Evolutionary conservation across 2,113 vertebrate species (phyloP).

Genomic region (Pitta sordida): DNA sequence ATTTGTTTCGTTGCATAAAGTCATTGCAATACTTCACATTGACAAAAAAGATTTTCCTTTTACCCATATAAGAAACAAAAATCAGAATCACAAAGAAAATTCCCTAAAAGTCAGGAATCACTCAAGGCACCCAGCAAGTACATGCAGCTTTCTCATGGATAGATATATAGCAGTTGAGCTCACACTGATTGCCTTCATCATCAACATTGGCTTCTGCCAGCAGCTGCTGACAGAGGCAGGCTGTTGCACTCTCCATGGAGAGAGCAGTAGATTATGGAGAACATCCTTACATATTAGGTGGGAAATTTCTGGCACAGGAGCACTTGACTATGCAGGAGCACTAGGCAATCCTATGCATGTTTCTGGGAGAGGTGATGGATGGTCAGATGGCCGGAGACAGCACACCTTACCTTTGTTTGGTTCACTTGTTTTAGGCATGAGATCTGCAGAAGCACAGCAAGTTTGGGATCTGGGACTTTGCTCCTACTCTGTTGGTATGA

Average conservation of each 20-base stretch:
- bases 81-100: neutral
- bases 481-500: neutral
- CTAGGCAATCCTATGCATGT: accelerated
- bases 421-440: neutral
- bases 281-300: neutral
- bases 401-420: accelerated
- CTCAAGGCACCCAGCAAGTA: neutral
- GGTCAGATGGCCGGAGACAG: neutral
- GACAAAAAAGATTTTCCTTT: neutral
- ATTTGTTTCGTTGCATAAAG: neutral
- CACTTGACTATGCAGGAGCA: no score
- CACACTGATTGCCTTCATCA: neutral
- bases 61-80: neutral
- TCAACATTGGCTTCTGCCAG: neutral
- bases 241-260: accelerated
- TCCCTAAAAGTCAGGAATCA: neutral
- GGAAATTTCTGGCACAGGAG: neutral
- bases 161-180: neutral
- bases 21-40: neutral
- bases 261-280: neutral
- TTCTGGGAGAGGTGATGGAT: neutral
- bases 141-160: neutral
- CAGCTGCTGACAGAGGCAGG: neutral
- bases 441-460: neutral
- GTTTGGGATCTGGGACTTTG: accelerated